These are phyloP conservation scores for Nowickia ferox DNA, from an alignment of 2,888 invertebrate genomes.

Conservation along the genomic window DNA sequence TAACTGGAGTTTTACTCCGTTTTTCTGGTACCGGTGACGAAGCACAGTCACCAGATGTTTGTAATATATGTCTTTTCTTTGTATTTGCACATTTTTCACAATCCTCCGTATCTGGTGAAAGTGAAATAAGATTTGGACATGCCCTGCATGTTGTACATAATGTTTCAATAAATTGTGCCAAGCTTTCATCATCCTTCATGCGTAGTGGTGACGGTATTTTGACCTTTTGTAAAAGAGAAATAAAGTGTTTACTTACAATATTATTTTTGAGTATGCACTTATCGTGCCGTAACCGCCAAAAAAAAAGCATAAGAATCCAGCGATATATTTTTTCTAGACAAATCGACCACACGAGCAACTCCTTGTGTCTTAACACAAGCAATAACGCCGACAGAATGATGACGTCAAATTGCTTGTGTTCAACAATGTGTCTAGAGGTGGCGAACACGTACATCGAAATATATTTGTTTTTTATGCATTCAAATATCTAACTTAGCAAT, in stretches of 20 bases:
- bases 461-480: no score
- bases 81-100: constrained; percentile 82
- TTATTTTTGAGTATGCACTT: no score
- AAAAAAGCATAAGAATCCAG: no score
- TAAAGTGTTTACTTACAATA: background rate
- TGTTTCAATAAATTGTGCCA: constrained; percentile 82
- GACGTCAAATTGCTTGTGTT: no score
- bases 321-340: no score
- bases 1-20: constrained; percentile 74
- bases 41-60: constrained; percentile 77
- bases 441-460: no score
- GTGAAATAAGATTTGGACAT: constrained; percentile 82
- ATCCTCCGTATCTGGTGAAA: constrained; percentile 82
- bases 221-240: constrained; percentile 75
- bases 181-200: constrained; percentile 81
- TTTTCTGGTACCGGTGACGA: constrained; percentile 80
- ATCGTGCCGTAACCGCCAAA: no score
- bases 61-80: constrained; percentile 78
- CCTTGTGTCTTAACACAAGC: no score
- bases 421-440: no score
- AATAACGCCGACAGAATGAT: no score
- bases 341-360: no score
- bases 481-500: no score
- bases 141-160: constrained; percentile 82
- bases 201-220: constrained; percentile 82